Percentiles rank a stretch among this genome's conserved stretches.
Evolutionary conservation across 64 coral and sea anemone genomes (phyloP).

Genomic region (Pocillopora damicornis): DNA sequence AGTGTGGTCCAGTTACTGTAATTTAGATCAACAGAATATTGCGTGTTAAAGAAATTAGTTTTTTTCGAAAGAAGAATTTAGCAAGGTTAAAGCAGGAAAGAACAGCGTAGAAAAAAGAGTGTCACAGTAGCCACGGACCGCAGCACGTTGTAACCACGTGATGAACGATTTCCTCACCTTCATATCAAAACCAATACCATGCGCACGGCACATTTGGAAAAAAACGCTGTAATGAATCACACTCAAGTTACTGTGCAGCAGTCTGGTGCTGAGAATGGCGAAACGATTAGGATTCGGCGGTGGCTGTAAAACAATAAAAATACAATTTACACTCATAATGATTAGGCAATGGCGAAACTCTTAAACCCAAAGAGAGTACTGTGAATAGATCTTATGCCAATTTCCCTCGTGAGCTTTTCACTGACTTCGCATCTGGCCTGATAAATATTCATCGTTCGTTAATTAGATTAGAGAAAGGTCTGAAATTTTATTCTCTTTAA

Average conservation of each 20-base stretch:
- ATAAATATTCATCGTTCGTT: too few relatives aligned
- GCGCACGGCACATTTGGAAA: conserved; percentile 99
- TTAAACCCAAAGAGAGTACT: too few relatives aligned
- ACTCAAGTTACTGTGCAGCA: conserved; percentile 90
- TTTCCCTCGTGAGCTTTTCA: too few relatives aligned
- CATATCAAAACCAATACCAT: conserved; percentile 97
- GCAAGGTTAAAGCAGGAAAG: too few relatives aligned
- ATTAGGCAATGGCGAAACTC: too few relatives aligned
- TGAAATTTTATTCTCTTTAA: too few relatives aligned
- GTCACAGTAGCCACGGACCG: too few relatives aligned
- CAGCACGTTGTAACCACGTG: not conserved
- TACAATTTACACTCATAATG: not conserved
- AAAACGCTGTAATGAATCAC: conserved; percentile 99
- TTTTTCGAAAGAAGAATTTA: too few relatives aligned
- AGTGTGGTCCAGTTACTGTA: not conserved
- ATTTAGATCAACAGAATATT: not conserved
- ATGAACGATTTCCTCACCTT: conserved; percentile 44
- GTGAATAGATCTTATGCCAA: too few relatives aligned
- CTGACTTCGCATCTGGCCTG: too few relatives aligned
- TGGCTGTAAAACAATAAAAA: conserved; percentile 50
- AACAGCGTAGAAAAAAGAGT: not conserved
- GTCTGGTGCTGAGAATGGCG: conserved; percentile 79
- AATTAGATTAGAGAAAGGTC: too few relatives aligned
- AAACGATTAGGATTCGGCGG: conserved; percentile 93
- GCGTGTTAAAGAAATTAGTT: too few relatives aligned